Evolutionary conservation across 2,888 invertebrate genomes (phyloP), one percentile per base, ranked within the genome.

Genomic region (Graphium colonna): DNA sequence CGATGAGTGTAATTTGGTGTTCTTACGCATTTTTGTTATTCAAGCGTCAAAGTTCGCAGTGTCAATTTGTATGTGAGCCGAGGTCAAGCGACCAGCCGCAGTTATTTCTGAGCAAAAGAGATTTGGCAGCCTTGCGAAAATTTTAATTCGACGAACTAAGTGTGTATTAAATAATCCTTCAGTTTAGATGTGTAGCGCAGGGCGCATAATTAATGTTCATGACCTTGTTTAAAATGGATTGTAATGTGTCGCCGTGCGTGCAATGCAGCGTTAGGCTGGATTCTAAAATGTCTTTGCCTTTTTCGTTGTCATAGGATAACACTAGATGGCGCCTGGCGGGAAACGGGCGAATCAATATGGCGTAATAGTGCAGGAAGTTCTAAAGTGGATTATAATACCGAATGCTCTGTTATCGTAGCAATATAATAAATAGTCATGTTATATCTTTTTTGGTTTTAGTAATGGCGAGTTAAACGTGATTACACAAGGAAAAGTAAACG

Each of bases 201-300:
- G 15, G n/a, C 26, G 36, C 13, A 43, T 21, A 15, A 26, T 13
- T 47, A 10, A 47, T 13, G 44, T 48, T 44, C 49, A 39, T 49
- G 53, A 39, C 44, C 49, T 53, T 53, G 53, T 53, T 48, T 18
- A 26, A 31, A 42, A 53, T 43, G 39, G 38, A 44, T 28, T 48
- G 42, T 48, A 31, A 38, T 16, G 15, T 12, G 36, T 33, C 16
- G 36, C 21, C 18, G 39, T 13, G 33, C 33, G 41, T 26, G 5
- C 3, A 42, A 43, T 8, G 13, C 21, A 45, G 21, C 33, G 16
- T 43, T 39, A 28, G 26, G 16, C 17, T 38, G 38, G 9, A 41
- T 28, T 41, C 41, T 16, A 51, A n/a, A 44, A 44, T 39, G 38
- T 21, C 36, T 48, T 47, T 44, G 43, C 33, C 46, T 46, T 46